These are phyloP conservation scores for Oryzias woworae DNA, from an alignment of 2,113 vertebrate species.

Conservation along the genomic window DNA sequence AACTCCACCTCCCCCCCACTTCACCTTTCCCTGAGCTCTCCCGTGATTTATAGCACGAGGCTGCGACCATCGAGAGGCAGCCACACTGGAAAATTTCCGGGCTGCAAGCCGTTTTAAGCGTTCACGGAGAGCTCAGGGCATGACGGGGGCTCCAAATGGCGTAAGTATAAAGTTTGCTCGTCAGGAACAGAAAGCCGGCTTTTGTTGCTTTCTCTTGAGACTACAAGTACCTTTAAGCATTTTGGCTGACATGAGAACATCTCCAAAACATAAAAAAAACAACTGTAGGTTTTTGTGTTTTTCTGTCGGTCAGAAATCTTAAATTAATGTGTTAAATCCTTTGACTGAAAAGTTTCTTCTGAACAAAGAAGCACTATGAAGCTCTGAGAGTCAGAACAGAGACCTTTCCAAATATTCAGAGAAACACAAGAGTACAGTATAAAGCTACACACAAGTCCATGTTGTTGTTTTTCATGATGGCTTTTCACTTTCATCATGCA, in stretches of 20 bases:
- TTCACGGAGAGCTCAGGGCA: conserved; percentile 12
- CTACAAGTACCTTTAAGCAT: conserved; percentile 35
- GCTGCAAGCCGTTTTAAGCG: conserved; percentile 13
- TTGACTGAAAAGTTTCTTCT: too few species aligned
- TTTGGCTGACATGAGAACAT: conserved; percentile 46
- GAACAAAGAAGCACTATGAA: conserved; percentile 48
- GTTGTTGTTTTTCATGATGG: neutral
- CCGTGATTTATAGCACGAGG: conserved; percentile 13
- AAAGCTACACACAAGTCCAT: conserved; percentile 20
- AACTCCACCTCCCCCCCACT: neutral
- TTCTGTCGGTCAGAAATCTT: conserved; percentile 11
- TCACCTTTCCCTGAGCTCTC: conserved; percentile 22
- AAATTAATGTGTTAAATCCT: neutral
- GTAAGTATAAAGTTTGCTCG: conserved; percentile 10
- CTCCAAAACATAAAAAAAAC: conserved; percentile 45
- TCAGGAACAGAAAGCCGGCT: neutral
- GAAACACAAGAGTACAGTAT: conserved; percentile 37
- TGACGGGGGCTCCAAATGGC: conserved; percentile 12
- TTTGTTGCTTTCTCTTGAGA: conserved; percentile 16
- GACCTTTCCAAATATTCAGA: conserved; percentile 27
- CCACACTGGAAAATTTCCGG: neutral
- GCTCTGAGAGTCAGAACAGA: conserved; percentile 36
- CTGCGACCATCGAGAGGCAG: conserved; percentile 4
- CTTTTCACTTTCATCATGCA: conserved; percentile 30
- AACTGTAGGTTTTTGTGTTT: conserved; percentile 28